These are phyloP conservation scores for Taxidea taxus DNA, from an alignment of 2,113 vertebrate genomes.

Conservation along the genomic window DNA sequence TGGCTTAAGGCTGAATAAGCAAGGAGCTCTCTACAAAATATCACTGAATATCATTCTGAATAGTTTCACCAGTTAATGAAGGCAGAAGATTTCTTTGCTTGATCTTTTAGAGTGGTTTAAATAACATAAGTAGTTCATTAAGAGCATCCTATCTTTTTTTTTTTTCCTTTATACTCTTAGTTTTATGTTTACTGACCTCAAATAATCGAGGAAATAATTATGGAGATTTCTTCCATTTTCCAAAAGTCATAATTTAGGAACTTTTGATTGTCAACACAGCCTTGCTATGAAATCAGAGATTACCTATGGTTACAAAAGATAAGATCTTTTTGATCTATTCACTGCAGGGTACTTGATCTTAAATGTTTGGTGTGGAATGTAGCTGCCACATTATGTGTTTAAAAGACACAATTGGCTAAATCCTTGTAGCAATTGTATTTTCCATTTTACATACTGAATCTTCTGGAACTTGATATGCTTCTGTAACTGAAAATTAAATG, in stretches of 20 bases:
- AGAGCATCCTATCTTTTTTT: background rate
- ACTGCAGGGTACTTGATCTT: slow-evolving; percentile 22
- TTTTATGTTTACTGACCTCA: background rate
- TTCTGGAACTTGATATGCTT: slow-evolving; percentile 84
- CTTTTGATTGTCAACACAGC: background rate
- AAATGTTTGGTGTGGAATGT: slow-evolving; percentile 60
- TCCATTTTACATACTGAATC: slow-evolving; percentile 70
- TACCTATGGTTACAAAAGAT: slow-evolving; percentile 18
- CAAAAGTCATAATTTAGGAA: background rate
- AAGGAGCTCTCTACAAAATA: background rate
- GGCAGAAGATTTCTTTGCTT: background rate
- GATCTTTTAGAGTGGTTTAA: background rate
- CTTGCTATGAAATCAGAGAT: background rate
- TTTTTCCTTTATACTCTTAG: background rate
- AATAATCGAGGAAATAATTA: background rate
- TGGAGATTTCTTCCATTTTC: background rate
- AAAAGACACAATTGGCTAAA: slow-evolving; percentile 70
- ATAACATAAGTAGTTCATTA: background rate
- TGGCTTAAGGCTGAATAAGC: background rate
- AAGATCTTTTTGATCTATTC: slow-evolving; percentile 39
- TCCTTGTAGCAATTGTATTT: slow-evolving; percentile 48
- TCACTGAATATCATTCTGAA: background rate
- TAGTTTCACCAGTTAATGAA: background rate
- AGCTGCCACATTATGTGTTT: slow-evolving; percentile 57
- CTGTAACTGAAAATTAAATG: slow-evolving; percentile 82